Evolutionary conservation across 2,888 invertebrate species (phyloP).

Genomic region (Galerucella pusilla): DNA sequence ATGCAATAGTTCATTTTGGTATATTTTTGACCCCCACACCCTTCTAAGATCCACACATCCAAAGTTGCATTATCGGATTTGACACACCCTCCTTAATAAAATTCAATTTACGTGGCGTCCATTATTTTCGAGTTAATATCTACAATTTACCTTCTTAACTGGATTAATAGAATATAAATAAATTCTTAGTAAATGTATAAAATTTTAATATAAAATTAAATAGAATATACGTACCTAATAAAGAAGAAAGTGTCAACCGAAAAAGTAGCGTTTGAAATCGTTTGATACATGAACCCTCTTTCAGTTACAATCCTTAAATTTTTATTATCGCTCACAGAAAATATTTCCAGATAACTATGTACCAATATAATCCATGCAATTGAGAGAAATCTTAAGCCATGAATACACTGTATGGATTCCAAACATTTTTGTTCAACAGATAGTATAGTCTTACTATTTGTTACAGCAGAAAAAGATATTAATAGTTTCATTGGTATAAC

Average conservation of each 20-base stretch:
- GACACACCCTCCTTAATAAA: too few species aligned
- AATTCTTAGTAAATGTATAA: too few species aligned
- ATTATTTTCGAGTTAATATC: too few species aligned
- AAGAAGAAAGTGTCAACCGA: conserved; percentile 90
- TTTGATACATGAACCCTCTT: conserved; percentile 82
- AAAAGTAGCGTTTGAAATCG: conserved; percentile 86
- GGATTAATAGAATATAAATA: too few species aligned
- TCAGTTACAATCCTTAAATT: conserved; percentile 78
- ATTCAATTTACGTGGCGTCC: too few species aligned
- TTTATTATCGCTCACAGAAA: conserved; percentile 81
- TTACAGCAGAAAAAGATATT: conserved; percentile 79
- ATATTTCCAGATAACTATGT: conserved; percentile 85
- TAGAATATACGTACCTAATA: conserved; percentile 72
- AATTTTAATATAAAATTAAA: not conserved
- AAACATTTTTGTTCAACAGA: conserved; percentile 74
- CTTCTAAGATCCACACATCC: too few species aligned
- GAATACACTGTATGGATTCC: conserved; percentile 79
- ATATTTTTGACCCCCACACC: too few species aligned
- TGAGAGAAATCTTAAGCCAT: conserved; percentile 82
- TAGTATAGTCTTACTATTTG: conserved; percentile 80
- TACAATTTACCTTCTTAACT: too few species aligned
- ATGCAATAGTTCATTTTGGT: too few species aligned
- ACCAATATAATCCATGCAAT: conserved; percentile 87
- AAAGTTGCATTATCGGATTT: too few species aligned
- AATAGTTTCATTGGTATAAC: conserved; percentile 72